Conservation (phyloP, 2,797 vertebrate genomes). For the Betta splendens region DNA sequence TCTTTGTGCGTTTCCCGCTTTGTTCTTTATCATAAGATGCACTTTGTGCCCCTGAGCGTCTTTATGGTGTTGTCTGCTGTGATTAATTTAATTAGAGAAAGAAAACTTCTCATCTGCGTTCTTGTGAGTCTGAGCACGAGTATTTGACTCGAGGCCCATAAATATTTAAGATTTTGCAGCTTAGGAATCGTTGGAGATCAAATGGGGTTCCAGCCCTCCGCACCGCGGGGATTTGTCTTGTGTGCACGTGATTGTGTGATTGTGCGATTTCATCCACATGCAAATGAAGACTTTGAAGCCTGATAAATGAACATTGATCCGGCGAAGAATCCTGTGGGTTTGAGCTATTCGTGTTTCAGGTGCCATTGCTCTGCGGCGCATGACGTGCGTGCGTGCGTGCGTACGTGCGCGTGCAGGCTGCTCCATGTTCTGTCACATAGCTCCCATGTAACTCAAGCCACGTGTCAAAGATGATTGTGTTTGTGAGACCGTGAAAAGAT, state of each 20-base stretch:
- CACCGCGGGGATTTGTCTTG: constrained; percentile 22
- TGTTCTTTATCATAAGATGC: constrained; percentile 31
- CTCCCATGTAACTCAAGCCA: constrained; percentile 42
- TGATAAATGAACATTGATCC: constrained; percentile 18
- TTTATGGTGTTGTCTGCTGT: constrained; percentile 1
- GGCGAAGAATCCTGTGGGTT: constrained; percentile 9
- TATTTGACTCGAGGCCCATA: constrained; percentile 36
- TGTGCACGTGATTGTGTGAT: neutral
- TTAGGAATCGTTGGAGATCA: constrained; percentile 49
- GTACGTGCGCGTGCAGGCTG: too few species aligned
- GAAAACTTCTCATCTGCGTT: constrained; percentile 7
- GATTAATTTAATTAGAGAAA: constrained; percentile 28
- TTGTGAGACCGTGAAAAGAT: neutral
- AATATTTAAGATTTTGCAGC: constrained; percentile 61
- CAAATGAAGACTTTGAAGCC: constrained; percentile 3
- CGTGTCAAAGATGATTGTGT: constrained; percentile 47
- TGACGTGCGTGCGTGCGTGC: constrained; percentile 36
- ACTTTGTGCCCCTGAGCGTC: neutral
- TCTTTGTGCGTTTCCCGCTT: constrained; percentile 7
- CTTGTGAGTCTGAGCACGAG: neutral
- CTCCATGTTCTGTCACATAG: constrained; percentile 55
- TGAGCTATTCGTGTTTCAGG: constrained; percentile 8
- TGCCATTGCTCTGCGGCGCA: constrained; percentile 22
- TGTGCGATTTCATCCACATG: constrained; percentile 10
- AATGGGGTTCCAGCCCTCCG: constrained; percentile 37